Evolutionary conservation across 1,140 invertebrate species (phyloP), one percentile per base, ranked within the genome.

Genomic region (Oppia nitens): DNA sequence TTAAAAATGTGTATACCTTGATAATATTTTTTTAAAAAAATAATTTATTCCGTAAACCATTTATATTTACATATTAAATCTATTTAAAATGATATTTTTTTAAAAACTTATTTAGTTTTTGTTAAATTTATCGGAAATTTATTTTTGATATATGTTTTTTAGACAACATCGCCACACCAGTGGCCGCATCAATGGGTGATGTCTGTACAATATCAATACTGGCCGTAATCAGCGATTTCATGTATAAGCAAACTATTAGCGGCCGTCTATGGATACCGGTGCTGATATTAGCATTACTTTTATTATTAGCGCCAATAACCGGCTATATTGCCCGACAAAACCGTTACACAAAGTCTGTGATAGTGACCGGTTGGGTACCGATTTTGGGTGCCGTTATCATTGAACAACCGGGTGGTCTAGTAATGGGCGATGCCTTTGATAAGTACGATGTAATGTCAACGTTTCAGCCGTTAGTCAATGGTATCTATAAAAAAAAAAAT

Each of bases 141-240:
- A n/a, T n/a, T n/a, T n/a, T n/a, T n/a, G n/a, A n/a, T n/a, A n/a
- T n/a, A n/a, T 40, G 32, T 9, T 40, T 40, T 47, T 77, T 78
- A n/a, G 93, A 98, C 69, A 97, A 97, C 71, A 82, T 98, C 50
- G 91, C 93, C 9, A 96, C 92, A 47, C 93, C 93, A 14, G 92
- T 97, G 63, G 92, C 92, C 40, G 91, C 93, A 4, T 93, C 88
- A 68, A 76, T 97, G 27, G 92, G 92, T 21, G 92, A 96, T 74
- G 76, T 96, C 47, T 90, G 83, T 32, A 93, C 91, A 2, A 75
- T 96, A 57, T 80, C 27, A 17, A 32, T 63, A 9, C 24, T 63
- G 3, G 60, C 61, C 20, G 48, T 29, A 12, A 55, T 64, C 28
- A 40, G 25, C 24, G 21, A 63, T 9, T 23, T 32, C 12, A 25